Conservation (phyloP, 2,888 invertebrate genomes). For the Chrysina gloriosa region DNA sequence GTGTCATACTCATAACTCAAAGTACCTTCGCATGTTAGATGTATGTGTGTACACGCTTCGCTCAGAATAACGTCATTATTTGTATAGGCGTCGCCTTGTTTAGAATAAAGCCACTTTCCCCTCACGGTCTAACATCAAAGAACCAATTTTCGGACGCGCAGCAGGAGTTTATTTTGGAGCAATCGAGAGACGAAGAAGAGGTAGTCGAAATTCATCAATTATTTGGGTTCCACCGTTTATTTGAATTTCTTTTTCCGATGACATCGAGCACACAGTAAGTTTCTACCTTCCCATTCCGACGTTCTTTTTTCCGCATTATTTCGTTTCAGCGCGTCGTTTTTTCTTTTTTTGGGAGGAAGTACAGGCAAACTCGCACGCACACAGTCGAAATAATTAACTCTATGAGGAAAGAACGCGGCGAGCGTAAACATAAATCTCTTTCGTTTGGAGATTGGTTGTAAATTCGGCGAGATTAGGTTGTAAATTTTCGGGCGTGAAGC, state of each 20-base stretch:
- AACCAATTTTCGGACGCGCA: slow-evolving; percentile 25
- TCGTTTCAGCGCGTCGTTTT: slow-evolving; percentile 2
- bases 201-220: slow-evolving; percentile 24
- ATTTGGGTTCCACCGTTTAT: slow-evolving; percentile 14
- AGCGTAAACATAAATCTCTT: slow-evolving; percentile 13
- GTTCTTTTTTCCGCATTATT: not conserved
- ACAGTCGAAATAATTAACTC: slow-evolving; percentile 30
- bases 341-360: not conserved
- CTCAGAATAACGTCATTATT: slow-evolving; percentile 34
- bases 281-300: not conserved
- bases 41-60: slow-evolving; percentile 17
- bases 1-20: slow-evolving; percentile 31
- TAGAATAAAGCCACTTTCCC: slow-evolving; percentile 26
- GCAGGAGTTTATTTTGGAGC: slow-evolving; percentile 26
- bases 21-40: slow-evolving; percentile 8
- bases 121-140: slow-evolving; percentile 17
- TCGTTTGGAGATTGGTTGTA: slow-evolving; percentile 24
- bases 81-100: slow-evolving; percentile 36
- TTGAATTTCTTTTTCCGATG: slow-evolving; percentile 10
- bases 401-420: not conserved
- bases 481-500: not conserved
- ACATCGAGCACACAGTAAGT: slow-evolving; percentile 3
- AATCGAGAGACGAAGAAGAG: not conserved
- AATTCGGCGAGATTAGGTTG: slow-evolving; percentile 21
- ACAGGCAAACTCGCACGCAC: not conserved